Evolutionary conservation across 2,888 invertebrate species (phyloP), one percentile per base, ranked within the genome.

Genomic region (Dastarcus helophoroides): DNA sequence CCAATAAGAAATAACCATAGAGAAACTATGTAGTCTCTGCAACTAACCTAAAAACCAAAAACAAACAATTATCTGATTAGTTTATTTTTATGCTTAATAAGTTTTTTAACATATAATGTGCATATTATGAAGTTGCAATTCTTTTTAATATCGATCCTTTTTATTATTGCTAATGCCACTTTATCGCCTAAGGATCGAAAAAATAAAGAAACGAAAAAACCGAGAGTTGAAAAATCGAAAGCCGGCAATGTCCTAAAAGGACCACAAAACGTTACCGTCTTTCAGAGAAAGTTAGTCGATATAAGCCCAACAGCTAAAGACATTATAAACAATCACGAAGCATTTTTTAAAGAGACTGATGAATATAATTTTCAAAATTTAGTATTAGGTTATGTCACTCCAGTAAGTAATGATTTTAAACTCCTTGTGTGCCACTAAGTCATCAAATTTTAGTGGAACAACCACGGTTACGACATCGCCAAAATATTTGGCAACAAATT

Each of bases 321-420:
- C 48, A 83, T 93, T 32, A 53, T 88, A 26, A 69, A 71, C 36
- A 80, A 89, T 53, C 73, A 83, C 52, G 73, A 75, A 28, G 71
- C 77, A 0, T 90, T 82, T 58, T 77, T 74, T 51, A 74, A 77
- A 47, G 73, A 83, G 30, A 76, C 79, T 3, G 62, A 68, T 8
- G 51, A 64, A 2, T 70, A 74, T 33, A 72, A 73, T 44, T 83
- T 85, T 49, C 66, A 73, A 38, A 79, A 79, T 26, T 67, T 78
- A n/a, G 78, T 83, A 9, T 63, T 94, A 37, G 94, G 86, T 33
- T 94, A 86, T 60, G 84, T 93, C 24, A 94, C 94, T 25, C 91
- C 93, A 35, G 91, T 85, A 63, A 62, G 68, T 64, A 33, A 13
- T 23, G 19, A 14, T 12, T 30, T 16, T n/a, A 22, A 15, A 14